These are phyloP conservation scores for Drosophila quinaria DNA, from an alignment of 2,888 invertebrate genomes.

Conservation along the genomic window DNA sequence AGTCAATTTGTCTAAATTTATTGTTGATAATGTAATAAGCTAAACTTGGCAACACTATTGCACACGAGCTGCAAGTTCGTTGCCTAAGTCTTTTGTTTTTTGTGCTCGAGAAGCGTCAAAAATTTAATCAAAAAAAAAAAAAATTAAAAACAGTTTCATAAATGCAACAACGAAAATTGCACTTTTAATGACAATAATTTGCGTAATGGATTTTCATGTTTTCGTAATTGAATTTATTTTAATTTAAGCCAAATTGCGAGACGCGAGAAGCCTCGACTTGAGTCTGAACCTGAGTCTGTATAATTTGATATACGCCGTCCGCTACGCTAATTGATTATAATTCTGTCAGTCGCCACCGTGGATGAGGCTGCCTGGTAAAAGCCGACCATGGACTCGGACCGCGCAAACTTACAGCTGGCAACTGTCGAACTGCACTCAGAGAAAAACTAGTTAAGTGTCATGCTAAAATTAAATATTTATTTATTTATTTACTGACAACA, in stretches of 20 bases:
- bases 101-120: constrained; percentile 58
- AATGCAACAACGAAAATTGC: constrained; percentile 75
- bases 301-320: constrained; percentile 75
- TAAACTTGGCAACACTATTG: not conserved
- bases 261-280: constrained; percentile 19
- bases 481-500: too few relatives aligned
- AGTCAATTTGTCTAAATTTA: too few relatives aligned
- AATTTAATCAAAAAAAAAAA: constrained; percentile 70
- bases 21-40: not conserved
- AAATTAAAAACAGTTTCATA: constrained; percentile 46
- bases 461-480: too few relatives aligned
- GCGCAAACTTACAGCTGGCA: not conserved
- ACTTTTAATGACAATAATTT: constrained; percentile 84
- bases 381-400: constrained; percentile 18
- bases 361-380: constrained; percentile 22
- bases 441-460: too few relatives aligned
- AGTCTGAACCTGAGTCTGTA: constrained; percentile 61
- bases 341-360: constrained; percentile 78
- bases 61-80: constrained; percentile 34
- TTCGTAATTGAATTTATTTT: constrained; percentile 86
- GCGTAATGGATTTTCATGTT: constrained; percentile 85
- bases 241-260: constrained; percentile 83
- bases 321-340: constrained; percentile 80
- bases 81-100: constrained; percentile 63
- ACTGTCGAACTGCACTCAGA: too few relatives aligned